Base-by-base conservation (phyloP, 2,113 vertebrate genomes). In the Nestor notabilis region DNA sequence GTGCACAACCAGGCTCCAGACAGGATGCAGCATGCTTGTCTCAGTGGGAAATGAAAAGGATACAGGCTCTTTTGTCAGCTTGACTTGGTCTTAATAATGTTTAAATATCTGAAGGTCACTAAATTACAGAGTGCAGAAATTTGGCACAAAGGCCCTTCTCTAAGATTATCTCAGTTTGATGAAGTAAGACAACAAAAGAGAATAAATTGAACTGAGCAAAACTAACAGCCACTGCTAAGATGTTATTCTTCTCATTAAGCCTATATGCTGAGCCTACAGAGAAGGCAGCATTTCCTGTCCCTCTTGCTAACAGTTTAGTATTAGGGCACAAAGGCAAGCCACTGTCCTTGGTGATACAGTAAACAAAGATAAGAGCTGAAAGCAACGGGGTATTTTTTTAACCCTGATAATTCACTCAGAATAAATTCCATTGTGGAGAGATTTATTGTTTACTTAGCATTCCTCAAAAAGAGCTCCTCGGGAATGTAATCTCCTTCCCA, bases 351-450 rank as follows among this genome's bases (percentile, higher is more conserved):
- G 86, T 1, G 75, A 97, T 88, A 91, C 13, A 35, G 95, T 98
- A 97, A 98, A 98, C 96, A 98, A 95, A 98, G 97, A 98, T 98
- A 98, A 98, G 96, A 94, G 79, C 95, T 93, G 72, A 91, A 94
- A 96, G 97, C 89, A 71, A 95, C 23, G n/a, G 96, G 96, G 90
- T 97, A 97, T 98, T 97, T 98, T 98, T 97, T 96, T 96, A 96
- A 97, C 91, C 81, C 83, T 79, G 84, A 91, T 95, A 96, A 93
- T 96, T 97, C 93, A 74, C 95, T 95, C 21, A 35, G 94, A 91
- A 96, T 96, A 94, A 98, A 97, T 97, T 96, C 95, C 93, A 87
- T 80, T 82, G 92, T 87, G 56, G 58, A 84, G 75, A 79, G 71
- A 89, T 93, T 87, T 89, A 80, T 71, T 96, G 80, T 96, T 97